phyloP scores from a whole-genome alignment of 2,113 vertebrate genomes.

The Dryoscopus gambensis region DNA sequence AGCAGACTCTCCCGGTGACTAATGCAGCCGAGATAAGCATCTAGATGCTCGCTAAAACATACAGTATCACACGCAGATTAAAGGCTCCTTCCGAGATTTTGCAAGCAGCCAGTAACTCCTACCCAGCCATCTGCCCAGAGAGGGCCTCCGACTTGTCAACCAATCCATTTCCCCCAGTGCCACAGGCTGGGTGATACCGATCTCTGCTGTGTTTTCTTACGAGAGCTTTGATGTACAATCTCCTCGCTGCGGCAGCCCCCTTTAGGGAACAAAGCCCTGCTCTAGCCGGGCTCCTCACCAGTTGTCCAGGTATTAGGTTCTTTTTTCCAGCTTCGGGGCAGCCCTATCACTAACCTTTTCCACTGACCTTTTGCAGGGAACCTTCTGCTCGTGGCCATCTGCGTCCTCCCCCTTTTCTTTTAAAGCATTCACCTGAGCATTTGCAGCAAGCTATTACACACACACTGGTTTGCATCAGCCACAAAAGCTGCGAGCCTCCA shows the following conservation, averaged over 20 bases:
- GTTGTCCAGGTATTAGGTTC: slow-evolving; percentile 82
- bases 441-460: neutral
- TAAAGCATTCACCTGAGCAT: slow-evolving; percentile 8
- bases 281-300: slow-evolving; percentile 60
- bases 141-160: slow-evolving; percentile 69
- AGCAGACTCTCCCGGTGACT: slow-evolving; percentile 39
- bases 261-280: slow-evolving; percentile 33
- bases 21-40: slow-evolving; percentile 48
- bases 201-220: slow-evolving; percentile 56
- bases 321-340: slow-evolving; percentile 41
- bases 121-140: slow-evolving; percentile 73
- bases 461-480: slow-evolving; percentile 29
- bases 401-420: neutral
- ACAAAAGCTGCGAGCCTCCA: slow-evolving; percentile 56
- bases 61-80: slow-evolving; percentile 54
- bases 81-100: slow-evolving; percentile 62
- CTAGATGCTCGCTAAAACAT: slow-evolving; percentile 49
- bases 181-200: slow-evolving; percentile 59
- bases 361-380: slow-evolving; percentile 48
- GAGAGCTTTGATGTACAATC: slow-evolving; percentile 48
- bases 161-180: slow-evolving; percentile 57
- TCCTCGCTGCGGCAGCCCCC: slow-evolving; percentile 24
- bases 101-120: slow-evolving; percentile 63
- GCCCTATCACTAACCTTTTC: slow-evolving; percentile 54
- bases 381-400: slow-evolving; percentile 67